A percentile compares a stretch with the other conserved stretches of the same genome.
These are phyloP conservation scores for Brachylomia viminalis DNA, from an alignment of 2,888 invertebrate species.

Conservation along the genomic window DNA sequence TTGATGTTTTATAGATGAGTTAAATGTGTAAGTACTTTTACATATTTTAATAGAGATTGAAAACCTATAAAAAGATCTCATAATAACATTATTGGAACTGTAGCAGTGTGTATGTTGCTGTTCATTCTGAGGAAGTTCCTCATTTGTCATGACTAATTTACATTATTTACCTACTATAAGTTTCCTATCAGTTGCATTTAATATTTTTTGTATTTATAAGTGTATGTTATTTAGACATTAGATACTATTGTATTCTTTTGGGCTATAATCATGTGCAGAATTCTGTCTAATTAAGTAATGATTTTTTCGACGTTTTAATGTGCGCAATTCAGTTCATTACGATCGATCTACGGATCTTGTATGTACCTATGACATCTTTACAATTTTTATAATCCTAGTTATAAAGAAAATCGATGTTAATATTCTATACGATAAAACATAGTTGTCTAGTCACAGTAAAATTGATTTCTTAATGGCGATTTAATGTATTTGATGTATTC, in stretches of 20 bases:
- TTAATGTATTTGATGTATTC: conserved; percentile 55
- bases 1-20: conserved; percentile 55
- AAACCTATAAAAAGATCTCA: conserved; percentile 63
- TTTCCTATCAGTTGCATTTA: conserved; percentile 73
- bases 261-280: conserved; percentile 47
- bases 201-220: conserved; percentile 62
- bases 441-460: conserved; percentile 71
- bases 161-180: conserved; percentile 54
- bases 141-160: conserved; percentile 49
- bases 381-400: conserved; percentile 64
- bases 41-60: conserved; percentile 50
- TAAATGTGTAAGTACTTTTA: conserved; percentile 52
- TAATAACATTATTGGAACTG: conserved; percentile 43
- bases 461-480: conserved; percentile 52
- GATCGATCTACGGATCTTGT: conserved; percentile 31
- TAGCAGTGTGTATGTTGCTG: conserved; percentile 35
- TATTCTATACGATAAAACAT: conserved; percentile 64
- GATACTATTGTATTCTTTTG: conserved; percentile 53
- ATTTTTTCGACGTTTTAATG: conserved; percentile 28
- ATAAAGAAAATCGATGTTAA: conserved; percentile 63
- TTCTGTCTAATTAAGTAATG: conserved; percentile 30
- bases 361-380: conserved; percentile 44
- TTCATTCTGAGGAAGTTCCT: conserved; percentile 42
- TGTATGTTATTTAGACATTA: conserved; percentile 58
- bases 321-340: conserved; percentile 36